These are phyloP conservation scores for Lasiurus cinereus DNA, from an alignment of 2,113 vertebrate species.

Conservation along the genomic window DNA sequence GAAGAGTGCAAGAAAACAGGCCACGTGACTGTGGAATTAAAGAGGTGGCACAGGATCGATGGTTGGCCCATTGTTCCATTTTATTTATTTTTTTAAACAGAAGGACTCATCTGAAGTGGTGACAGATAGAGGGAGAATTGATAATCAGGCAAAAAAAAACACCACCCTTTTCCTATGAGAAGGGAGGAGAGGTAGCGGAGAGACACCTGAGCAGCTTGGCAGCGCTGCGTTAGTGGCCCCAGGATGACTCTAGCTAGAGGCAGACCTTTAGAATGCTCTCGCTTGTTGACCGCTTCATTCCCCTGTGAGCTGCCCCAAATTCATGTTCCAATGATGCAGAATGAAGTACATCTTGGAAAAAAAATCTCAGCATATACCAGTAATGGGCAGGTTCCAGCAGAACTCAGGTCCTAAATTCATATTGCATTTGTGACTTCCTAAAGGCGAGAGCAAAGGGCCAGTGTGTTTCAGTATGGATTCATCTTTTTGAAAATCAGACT, in stretches of 20 bases:
- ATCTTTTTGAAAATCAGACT: not conserved
- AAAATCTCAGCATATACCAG: not conserved
- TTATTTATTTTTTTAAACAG: not conserved
- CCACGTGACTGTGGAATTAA: not conserved
- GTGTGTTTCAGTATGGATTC: not conserved
- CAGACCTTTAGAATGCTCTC: not conserved
- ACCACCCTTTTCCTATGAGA: not conserved
- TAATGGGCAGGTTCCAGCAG: not conserved
- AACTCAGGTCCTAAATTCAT: not conserved
- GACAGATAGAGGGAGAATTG: not conserved
- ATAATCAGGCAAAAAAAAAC: not conserved
- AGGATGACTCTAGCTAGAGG: not conserved
- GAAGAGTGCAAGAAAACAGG: not conserved
- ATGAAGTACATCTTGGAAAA: not conserved
- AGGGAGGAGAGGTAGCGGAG: not conserved
- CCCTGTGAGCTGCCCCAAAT: not conserved
- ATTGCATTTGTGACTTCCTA: not conserved
- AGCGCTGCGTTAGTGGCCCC: not conserved
- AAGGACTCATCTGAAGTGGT: conserved; percentile 21
- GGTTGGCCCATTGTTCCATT: not conserved
- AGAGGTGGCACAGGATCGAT: not conserved
- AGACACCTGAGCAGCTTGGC: conserved; percentile 5
- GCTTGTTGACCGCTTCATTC: not conserved
- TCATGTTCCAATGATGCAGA: not conserved
- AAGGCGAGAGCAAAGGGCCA: not conserved